These are phyloP conservation scores for Megaceryle maxima DNA, from an alignment of 2,113 vertebrate species.

Conservation along the genomic window DNA sequence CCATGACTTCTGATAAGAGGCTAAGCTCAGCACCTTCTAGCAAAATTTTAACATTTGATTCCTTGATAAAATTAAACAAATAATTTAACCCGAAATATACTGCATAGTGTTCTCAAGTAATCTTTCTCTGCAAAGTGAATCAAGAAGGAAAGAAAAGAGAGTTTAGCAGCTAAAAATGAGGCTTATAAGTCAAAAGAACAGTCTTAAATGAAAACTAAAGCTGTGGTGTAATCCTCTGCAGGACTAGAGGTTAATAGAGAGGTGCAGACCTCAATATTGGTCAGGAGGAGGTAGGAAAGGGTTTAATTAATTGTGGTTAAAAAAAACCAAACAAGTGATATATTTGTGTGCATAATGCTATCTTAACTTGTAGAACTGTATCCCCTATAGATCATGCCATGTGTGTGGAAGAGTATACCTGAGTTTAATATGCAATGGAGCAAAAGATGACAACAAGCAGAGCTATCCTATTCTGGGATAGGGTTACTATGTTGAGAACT, in stretches of 20 bases:
- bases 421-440: background rate
- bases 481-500: background rate
- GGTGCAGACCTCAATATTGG: background rate
- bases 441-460: background rate
- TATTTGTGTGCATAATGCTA: background rate
- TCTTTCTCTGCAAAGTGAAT: constrained; percentile 23
- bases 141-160: background rate
- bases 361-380: background rate
- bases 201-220: background rate
- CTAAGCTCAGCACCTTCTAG: constrained; percentile 23
- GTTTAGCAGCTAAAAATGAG: constrained; percentile 2
- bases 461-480: background rate
- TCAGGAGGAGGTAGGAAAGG: background rate
- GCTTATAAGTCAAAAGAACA: background rate
- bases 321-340: background rate
- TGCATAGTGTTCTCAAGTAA: background rate
- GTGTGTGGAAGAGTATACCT: background rate
- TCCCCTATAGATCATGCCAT: too few species aligned
- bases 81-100: background rate
- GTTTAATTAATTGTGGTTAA: background rate
- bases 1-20: constrained; percentile 15
- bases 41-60: constrained; percentile 36
- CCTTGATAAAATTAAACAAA: background rate
- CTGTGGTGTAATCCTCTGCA: background rate
- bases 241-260: background rate